Evolutionary conservation across 2,797 vertebrate species (phyloP).

Genomic region (Halcyon leucocephala): DNA sequence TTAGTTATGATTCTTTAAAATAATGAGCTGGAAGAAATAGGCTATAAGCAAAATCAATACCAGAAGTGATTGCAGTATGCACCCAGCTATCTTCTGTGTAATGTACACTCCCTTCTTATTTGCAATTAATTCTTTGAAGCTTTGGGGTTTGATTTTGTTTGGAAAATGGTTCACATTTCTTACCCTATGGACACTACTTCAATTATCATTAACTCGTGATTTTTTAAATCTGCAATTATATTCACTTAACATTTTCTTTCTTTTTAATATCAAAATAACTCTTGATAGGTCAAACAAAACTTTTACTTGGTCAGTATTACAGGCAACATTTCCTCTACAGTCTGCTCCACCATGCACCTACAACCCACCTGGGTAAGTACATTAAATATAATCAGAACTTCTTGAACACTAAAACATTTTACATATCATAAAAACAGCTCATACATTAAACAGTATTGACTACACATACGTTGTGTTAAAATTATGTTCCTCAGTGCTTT

Average conservation of each 20-base stretch:
- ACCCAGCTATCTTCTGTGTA: background rate
- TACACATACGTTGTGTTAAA: background rate
- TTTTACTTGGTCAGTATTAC: background rate
- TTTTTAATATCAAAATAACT: background rate
- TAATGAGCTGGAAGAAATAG: background rate
- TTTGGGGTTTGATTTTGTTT: background rate
- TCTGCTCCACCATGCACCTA: background rate
- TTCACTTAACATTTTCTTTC: background rate
- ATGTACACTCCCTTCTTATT: background rate
- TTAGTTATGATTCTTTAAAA: background rate
- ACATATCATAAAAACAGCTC: background rate
- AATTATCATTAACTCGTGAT: background rate
- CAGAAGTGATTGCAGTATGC: background rate
- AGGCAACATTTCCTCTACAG: background rate
- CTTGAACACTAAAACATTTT: background rate
- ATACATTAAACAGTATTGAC: background rate
- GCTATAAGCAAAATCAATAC: background rate
- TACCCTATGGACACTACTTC: background rate
- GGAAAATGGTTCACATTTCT: background rate
- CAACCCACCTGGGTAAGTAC: background rate
- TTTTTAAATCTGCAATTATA: background rate
- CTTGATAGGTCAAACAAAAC: background rate
- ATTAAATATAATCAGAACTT: background rate
- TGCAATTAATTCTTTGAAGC: background rate
- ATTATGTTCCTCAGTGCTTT: background rate